These are phyloP conservation scores for Drosophila rufa DNA, from an alignment of 1,140 invertebrate genomes.

Conservation along the genomic window DNA sequence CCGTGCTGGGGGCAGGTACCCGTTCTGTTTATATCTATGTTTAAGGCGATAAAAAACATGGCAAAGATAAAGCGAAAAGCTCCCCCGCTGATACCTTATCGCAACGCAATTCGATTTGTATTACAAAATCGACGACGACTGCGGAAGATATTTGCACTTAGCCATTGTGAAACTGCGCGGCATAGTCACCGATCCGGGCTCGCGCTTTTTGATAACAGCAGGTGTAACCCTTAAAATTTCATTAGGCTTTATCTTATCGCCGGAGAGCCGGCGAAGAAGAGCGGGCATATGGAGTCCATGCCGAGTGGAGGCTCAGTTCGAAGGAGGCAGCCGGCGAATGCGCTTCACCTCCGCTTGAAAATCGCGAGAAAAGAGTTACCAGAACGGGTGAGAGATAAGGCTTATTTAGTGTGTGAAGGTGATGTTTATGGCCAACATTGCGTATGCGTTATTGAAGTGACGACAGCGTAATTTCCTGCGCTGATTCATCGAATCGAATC, in stretches of 20 bases:
- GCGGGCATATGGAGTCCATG: constrained; percentile 12
- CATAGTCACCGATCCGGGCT: constrained; percentile 8
- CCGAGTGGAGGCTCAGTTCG: constrained; percentile 59
- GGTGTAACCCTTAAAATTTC: constrained; percentile 76
- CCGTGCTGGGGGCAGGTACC: constrained; percentile 22
- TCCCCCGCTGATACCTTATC: constrained; percentile 28
- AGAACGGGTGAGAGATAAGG: constrained; percentile 65
- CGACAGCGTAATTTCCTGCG: constrained; percentile 53
- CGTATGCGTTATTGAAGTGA: constrained; percentile 40
- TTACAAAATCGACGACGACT: constrained; percentile 30
- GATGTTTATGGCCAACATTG: constrained; percentile 51
- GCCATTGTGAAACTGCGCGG: constrained; percentile 33
- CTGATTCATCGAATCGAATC: constrained; percentile 53
- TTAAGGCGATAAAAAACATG: constrained; percentile 17
- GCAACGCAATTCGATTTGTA: constrained; percentile 29
- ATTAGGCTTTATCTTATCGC: constrained; percentile 76
- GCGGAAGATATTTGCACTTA: constrained; percentile 45
- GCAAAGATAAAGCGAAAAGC: constrained; percentile 33
- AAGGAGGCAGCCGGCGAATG: constrained; percentile 60
- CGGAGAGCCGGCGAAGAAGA: constrained; percentile 15
- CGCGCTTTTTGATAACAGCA: constrained; percentile 64
- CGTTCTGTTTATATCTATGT: constrained; percentile 32
- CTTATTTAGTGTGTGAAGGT: constrained; percentile 15
- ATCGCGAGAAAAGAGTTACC: constrained; percentile 27
- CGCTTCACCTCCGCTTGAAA: constrained; percentile 39